Evolutionary conservation across 2,113 vertebrate species (phyloP).

Genomic region (Periophthalmus modestus): DNA sequence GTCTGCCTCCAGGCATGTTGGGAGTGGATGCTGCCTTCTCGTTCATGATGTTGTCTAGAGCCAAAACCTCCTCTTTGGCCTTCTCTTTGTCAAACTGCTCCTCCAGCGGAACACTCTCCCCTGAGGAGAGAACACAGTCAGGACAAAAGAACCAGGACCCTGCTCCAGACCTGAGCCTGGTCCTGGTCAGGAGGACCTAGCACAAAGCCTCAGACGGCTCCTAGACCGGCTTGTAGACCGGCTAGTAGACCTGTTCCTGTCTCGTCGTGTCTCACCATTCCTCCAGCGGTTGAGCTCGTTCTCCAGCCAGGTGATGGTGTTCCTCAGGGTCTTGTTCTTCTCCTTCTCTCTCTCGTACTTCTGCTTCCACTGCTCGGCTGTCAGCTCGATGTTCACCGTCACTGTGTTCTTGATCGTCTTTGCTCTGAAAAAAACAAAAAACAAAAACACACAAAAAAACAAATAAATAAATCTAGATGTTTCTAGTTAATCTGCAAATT

Average conservation of each 20-base stretch:
- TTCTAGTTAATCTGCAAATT: too few relatives aligned
- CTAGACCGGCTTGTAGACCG: too few relatives aligned
- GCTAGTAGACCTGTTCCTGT: too few relatives aligned
- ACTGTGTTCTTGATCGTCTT: conserved; percentile 99
- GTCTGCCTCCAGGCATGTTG: conserved; percentile 84
- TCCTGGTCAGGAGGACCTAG: too few relatives aligned
- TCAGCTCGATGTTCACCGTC: conserved; percentile 93
- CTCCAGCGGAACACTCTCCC: conserved; percentile 90
- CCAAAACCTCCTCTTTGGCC: conserved; percentile 87
- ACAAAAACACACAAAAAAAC: too few relatives aligned
- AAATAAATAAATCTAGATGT: too few relatives aligned
- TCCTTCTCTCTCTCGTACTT: conserved; percentile 97
- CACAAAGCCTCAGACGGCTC: too few relatives aligned
- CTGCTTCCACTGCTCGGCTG: conserved; percentile 98
- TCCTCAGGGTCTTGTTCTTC: conserved; percentile 90
- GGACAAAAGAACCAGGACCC: background rate
- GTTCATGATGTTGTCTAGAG: conserved; percentile 86
- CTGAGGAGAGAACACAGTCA: conserved; percentile 58
- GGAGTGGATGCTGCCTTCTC: conserved; percentile 88
- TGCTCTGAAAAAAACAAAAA: conserved; percentile 77
- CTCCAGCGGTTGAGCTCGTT: conserved; percentile 98
- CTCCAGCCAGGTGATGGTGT: conserved; percentile 93
- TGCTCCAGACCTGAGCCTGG: too few relatives aligned
- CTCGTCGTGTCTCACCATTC: conserved; percentile 85
- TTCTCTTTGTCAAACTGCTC: conserved; percentile 98